A percentile compares a stretch with the other conserved stretches of the same genome.
phyloP scores from a whole-genome alignment of 1,140 invertebrate species.

The Spodoptera litura region DNA sequence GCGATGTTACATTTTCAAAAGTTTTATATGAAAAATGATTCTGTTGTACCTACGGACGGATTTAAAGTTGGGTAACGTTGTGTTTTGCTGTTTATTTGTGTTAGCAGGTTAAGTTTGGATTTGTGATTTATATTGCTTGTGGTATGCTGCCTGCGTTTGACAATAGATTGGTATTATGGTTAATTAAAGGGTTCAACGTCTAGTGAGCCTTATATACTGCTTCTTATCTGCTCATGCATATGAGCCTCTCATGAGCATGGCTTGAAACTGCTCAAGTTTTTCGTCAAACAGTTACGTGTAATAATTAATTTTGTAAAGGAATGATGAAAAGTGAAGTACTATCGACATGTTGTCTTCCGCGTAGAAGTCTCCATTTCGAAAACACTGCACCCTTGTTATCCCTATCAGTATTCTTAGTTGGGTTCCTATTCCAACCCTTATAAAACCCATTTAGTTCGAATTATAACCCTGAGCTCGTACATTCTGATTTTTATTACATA shows the following conservation, averaged over 20 bases:
- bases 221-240: too few species aligned
- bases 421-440: not conserved
- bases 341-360: not conserved
- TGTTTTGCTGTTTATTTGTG: slow-evolving; percentile 13
- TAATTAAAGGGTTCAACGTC: too few species aligned
- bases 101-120: not conserved
- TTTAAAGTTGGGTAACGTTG: slow-evolving; percentile 17
- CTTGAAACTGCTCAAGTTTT: too few species aligned
- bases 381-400: not conserved
- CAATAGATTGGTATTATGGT: too few species aligned
- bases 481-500: too few species aligned
- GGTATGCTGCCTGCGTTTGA: too few species aligned
- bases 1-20: slow-evolving; percentile 36
- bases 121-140: not conserved
- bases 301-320: too few species aligned
- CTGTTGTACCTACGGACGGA: slow-evolving; percentile 20
- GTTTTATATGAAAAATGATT: slow-evolving; percentile 19
- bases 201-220: too few species aligned
- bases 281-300: too few species aligned
- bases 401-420: not conserved
- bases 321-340: too few species aligned
- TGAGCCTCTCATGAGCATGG: too few species aligned
- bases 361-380: not conserved
- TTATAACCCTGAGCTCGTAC: too few species aligned
- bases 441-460: not conserved